Evolutionary conservation across 1,140 invertebrate genomes (phyloP).

Genomic region (Leucophenga varia): DNA sequence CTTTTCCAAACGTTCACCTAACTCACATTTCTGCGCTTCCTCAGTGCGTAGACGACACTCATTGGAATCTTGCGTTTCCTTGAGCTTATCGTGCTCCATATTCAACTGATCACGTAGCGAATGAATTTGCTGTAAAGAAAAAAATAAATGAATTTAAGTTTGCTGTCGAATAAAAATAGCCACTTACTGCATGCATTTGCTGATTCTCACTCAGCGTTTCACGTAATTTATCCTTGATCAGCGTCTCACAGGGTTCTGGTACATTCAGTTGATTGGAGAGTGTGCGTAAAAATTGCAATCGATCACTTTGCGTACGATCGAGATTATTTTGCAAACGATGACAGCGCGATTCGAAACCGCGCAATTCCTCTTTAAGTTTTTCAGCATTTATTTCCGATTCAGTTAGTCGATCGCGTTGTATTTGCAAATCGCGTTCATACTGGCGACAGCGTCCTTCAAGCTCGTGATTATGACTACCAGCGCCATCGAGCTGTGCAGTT

Average conservation of each 20-base stretch:
- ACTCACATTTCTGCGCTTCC: constrained; percentile 68
- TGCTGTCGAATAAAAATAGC: neutral
- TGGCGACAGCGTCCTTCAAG: constrained; percentile 46
- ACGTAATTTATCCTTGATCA: constrained; percentile 74
- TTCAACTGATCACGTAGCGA: constrained; percentile 68
- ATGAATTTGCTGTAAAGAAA: constrained; percentile 66
- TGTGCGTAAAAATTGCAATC: constrained; percentile 41
- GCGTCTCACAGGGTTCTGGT: constrained; percentile 68
- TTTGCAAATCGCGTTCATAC: constrained; percentile 49
- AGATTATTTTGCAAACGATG: constrained; percentile 50
- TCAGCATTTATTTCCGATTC: constrained; percentile 50
- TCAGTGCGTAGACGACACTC: constrained; percentile 64
- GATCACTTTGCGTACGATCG: constrained; percentile 48
- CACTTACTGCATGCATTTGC: constrained; percentile 69
- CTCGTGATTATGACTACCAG: constrained; percentile 46
- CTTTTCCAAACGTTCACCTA: constrained; percentile 71
- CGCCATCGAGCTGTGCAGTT: constrained; percentile 40
- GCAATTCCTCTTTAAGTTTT: constrained; percentile 51
- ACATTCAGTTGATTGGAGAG: constrained; percentile 44
- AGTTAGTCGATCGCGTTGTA: constrained; percentile 46
- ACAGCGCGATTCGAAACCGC: constrained; percentile 53
- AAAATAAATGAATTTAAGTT: neutral
- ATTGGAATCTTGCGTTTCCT: constrained; percentile 65
- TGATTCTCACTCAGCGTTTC: constrained; percentile 75
- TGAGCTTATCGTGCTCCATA: constrained; percentile 63